Base-by-base conservation (phyloP, 1,140 invertebrate species). In the Brachionus angularis region DNA sequence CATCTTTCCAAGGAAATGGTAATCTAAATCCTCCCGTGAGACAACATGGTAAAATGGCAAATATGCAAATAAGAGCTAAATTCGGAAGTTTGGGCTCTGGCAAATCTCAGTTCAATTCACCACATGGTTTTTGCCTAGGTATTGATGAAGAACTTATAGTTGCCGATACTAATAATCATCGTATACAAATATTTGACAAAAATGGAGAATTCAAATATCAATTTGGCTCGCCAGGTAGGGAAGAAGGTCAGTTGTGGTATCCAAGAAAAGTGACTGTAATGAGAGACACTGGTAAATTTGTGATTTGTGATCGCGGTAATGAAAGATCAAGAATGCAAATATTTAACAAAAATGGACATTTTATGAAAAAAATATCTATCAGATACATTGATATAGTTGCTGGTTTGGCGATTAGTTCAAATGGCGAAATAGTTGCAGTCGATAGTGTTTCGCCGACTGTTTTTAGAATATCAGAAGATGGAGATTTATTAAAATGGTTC, bases 341-440 rank as follows among this genome's bases (percentile, higher is more conserved):
- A 73, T 96, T 86, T 73, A 83, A 81, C 16, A 80, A 79, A 72
- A 83, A 80, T 77, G 85, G 85, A 18, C 81, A 84, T 70, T 86
- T 86, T 76, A 84, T 95, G 69, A 92, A 91, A 80, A 94, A 94
- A 79, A 95, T 96, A 76, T 90, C 91, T 46, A 91, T 91, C 39
- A 75, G 91, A 72, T 95, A 94, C 79, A 95, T 97, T 77, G 93
- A 96, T 78, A 96, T 97, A 75, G 92, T 96, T n/a, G 93, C 93
- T 74, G 92, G 93, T 39, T 82, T 96, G 75, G 91, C 92, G 16
- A 91, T 96, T 10, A 93, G 90, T 29, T 84, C 86, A 58, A 86
- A 91, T 79, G 91, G 91, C 79, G 87, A 95, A 73, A 95, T 97
- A 76, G 91, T 96, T 39, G 91, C 91, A 49, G 93, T 96, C n/a